Percentiles rank a stretch among this genome's conserved stretches.
Conservation (phyloP, 2,797 vertebrate species). For the Poeciliopsis turneri region DNA sequence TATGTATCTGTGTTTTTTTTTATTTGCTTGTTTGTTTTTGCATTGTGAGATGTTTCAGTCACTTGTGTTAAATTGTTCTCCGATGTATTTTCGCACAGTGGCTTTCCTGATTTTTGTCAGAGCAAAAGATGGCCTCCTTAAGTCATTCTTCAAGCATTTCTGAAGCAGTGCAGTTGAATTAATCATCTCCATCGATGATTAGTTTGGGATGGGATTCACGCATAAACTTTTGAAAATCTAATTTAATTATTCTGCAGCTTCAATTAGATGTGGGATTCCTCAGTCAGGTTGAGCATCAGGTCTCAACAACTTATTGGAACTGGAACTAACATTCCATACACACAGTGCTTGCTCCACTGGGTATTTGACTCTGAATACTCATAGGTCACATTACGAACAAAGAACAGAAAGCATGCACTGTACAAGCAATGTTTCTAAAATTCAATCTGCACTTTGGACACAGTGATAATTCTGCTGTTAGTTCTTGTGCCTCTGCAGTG, state of each 20-base stretch:
- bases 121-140: not conserved
- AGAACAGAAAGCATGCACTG: not conserved
- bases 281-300: not conserved
- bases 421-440: not conserved
- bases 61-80: slow-evolving; percentile 13
- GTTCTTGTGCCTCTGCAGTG: not conserved
- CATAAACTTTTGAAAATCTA: not conserved
- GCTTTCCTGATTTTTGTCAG: not conserved
- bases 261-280: not conserved
- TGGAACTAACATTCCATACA: too few relatives aligned
- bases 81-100: not conserved
- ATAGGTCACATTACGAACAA: not conserved
- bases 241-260: not conserved
- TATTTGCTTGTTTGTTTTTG: not conserved
- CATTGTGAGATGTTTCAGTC: slow-evolving; percentile 4
- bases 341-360: not conserved
- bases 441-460: not conserved
- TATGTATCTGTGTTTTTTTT: slow-evolving; percentile 5
- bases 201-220: too few relatives aligned
- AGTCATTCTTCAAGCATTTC: not conserved
- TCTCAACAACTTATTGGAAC: too few relatives aligned
- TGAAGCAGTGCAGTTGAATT: not conserved
- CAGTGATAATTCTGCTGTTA: not conserved
- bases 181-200: not conserved
- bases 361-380: not conserved